These are phyloP conservation scores for Drosophila paulistorum DNA, from an alignment of 1,140 invertebrate species.

Conservation along the genomic window DNA sequence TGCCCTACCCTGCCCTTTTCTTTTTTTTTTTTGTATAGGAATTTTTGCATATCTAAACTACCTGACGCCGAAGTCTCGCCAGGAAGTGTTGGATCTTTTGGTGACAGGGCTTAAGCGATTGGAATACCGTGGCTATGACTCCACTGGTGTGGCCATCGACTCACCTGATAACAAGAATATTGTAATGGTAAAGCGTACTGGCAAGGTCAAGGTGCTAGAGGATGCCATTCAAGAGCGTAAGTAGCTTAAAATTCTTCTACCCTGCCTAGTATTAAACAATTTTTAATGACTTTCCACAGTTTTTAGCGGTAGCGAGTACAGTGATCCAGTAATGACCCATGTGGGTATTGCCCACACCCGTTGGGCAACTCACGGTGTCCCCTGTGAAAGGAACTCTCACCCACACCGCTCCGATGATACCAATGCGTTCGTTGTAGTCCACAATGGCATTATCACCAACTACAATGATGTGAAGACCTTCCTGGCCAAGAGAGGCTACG, in stretches of 20 bases:
- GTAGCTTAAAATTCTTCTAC: not conserved
- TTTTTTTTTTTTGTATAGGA: conserved; percentile 84
- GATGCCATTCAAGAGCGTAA: conserved; percentile 89
- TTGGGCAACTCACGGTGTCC: conserved; percentile 99
- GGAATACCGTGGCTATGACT: conserved; percentile 99
- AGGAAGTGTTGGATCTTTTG: conserved; percentile 96
- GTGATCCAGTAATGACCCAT: conserved; percentile 86
- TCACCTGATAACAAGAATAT: conserved; percentile 90
- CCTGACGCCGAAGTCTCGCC: conserved; percentile 95
- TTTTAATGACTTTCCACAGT: conserved; percentile 30
- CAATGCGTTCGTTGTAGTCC: conserved; percentile 97
- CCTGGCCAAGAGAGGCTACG: conserved; percentile 93
- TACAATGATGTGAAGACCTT: conserved; percentile 99
- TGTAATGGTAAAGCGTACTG: conserved; percentile 94
- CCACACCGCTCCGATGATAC: conserved; percentile 96
- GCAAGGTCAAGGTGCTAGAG: conserved; percentile 96
- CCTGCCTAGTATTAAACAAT: not conserved
- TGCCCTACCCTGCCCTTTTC: not conserved
- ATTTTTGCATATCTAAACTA: conserved; percentile 99
- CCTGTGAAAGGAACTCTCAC: conserved; percentile 96
- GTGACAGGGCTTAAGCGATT: conserved; percentile 97
- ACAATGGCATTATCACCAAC: conserved; percentile 99
- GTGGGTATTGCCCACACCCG: conserved; percentile 99
- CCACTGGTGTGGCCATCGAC: conserved; percentile 98
- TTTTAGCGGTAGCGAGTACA: conserved; percentile 70